These are phyloP conservation scores for Apamea sordens DNA, from an alignment of 2,888 invertebrate species.

Conservation along the genomic window DNA sequence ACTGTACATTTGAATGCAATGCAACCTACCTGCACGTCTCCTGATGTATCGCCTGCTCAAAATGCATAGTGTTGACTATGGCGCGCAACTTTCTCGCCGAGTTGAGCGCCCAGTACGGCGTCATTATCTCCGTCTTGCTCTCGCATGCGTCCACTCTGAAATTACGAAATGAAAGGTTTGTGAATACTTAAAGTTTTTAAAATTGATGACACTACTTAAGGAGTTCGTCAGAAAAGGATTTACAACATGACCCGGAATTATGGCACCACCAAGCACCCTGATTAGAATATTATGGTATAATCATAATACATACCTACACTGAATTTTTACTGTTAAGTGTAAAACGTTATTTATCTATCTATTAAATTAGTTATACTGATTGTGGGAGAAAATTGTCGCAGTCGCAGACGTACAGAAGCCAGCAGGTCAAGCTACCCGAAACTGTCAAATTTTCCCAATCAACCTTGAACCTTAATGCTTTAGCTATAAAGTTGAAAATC, in stretches of 20 bases:
- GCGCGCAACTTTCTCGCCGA: constrained; percentile 97
- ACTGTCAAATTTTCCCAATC: too few species aligned
- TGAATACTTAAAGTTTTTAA: not conserved
- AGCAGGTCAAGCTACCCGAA: too few species aligned
- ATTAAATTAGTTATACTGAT: too few species aligned
- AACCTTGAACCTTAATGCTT: too few species aligned
- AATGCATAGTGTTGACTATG: constrained; percentile 98
- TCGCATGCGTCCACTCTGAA: constrained; percentile 94
- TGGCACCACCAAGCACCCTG: too few species aligned
- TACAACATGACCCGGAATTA: too few species aligned
- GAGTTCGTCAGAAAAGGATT: too few species aligned
- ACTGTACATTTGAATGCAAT: constrained; percentile 51
- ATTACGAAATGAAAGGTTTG: constrained; percentile 11
- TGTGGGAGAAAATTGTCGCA: too few species aligned
- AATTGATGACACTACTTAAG: not conserved
- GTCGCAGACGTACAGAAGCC: too few species aligned
- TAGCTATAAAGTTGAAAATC: too few species aligned
- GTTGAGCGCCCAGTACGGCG: constrained; percentile 98
- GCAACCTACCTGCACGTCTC: constrained; percentile 95
- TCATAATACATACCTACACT: not conserved
- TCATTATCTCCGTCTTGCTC: constrained; percentile 97
- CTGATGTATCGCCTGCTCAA: constrained; percentile 98
- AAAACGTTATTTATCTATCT: too few species aligned
- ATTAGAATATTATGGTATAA: not conserved
- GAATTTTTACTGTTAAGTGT: not conserved